Evolutionary conservation across 2,113 vertebrate species (phyloP).

Genomic region (Xiphophorus couchianus): DNA sequence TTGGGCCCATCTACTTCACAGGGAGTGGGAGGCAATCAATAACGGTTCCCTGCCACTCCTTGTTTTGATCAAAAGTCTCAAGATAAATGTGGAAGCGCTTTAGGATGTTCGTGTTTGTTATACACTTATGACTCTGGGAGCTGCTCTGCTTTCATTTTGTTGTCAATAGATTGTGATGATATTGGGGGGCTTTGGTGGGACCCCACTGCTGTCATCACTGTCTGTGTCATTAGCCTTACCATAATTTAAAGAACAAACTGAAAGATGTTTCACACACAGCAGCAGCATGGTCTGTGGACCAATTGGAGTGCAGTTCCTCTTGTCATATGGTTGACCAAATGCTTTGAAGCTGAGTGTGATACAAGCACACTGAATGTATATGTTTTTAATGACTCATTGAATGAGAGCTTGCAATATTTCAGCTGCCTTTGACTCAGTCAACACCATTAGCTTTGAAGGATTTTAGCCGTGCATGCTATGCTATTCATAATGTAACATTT

Average conservation of each 20-base stretch:
- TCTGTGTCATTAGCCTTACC: constrained; percentile 45
- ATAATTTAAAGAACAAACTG: constrained; percentile 32
- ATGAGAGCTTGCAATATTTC: constrained; percentile 48
- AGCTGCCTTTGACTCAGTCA: constrained; percentile 25
- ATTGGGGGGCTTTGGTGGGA: constrained; percentile 23
- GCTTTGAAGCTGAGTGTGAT: constrained; percentile 32
- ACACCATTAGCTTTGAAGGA: constrained; percentile 38
- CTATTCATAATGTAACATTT: constrained; percentile 49
- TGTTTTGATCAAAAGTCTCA: constrained; percentile 54
- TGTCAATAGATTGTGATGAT: constrained; percentile 30
- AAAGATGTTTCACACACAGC: constrained; percentile 32
- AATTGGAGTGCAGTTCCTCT: constrained; percentile 6
- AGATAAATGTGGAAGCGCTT: constrained; percentile 47
- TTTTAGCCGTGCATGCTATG: constrained; percentile 41
- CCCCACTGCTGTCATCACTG: constrained; percentile 48
- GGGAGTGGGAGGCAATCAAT: constrained; percentile 53
- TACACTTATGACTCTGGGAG: constrained; percentile 19
- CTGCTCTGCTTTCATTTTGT: constrained; percentile 21
- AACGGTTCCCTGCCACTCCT: constrained; percentile 56
- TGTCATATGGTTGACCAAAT: constrained; percentile 20
- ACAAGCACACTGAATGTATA: constrained; percentile 25
- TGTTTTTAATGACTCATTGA: constrained; percentile 44
- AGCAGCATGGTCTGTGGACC: neutral
- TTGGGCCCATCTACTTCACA: constrained; percentile 58
- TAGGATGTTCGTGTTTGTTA: constrained; percentile 33